Conservation (phyloP, 2,888 invertebrate species). For the Argyra leucocephala region DNA sequence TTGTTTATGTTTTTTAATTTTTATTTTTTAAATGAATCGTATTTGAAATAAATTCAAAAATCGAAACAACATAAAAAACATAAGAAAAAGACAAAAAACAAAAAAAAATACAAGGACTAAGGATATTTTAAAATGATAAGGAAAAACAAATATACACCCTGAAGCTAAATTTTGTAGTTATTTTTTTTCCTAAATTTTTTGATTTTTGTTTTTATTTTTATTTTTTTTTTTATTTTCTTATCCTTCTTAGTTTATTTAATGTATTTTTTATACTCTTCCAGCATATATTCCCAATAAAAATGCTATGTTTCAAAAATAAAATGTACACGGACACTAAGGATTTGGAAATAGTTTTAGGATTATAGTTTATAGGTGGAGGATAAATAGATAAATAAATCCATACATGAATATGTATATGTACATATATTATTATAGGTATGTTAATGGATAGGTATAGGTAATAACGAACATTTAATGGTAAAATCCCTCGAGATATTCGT, state of each 20-base stretch:
- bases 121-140: background rate
- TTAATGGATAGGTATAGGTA: background rate
- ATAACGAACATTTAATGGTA: background rate
- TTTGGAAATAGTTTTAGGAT: background rate
- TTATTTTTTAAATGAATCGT: background rate
- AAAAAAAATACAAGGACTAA: background rate
- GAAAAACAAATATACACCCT: slow-evolving; percentile 6
- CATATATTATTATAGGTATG: no score
- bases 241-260: background rate
- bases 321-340: background rate
- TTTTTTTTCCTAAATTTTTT: no score
- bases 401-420: no score
- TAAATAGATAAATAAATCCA: no score
- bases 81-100: background rate
- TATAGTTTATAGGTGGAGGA: no score
- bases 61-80: background rate
- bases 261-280: background rate
- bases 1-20: background rate
- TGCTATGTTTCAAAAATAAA: background rate
- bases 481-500: slow-evolving; percentile 3
- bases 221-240: no score
- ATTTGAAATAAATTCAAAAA: background rate
- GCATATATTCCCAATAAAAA: no score
- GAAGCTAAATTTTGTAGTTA: background rate
- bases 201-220: no score